Percentiles rank a stretch among this genome's conserved stretches.
These are phyloP conservation scores for Eudemis profundana DNA, from an alignment of 2,888 invertebrate species.

Conservation along the genomic window DNA sequence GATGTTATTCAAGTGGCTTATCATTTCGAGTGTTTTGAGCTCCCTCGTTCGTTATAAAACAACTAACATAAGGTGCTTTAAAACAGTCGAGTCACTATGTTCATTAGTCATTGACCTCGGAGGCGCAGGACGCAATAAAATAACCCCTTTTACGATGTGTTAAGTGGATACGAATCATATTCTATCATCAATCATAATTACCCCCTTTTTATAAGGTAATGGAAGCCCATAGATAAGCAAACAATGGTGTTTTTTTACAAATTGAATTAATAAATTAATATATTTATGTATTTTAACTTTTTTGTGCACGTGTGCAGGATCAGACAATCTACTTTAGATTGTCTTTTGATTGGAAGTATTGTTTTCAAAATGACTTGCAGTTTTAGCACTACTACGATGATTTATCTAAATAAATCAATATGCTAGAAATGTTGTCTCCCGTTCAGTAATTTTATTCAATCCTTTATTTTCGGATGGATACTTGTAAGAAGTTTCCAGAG, in stretches of 20 bases:
- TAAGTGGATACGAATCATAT: conserved; percentile 83
- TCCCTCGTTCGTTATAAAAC: conserved; percentile 62
- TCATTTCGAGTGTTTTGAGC: conserved; percentile 34
- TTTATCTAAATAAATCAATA: neutral
- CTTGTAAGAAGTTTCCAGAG: too few relatives aligned
- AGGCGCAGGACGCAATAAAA: conserved; percentile 78
- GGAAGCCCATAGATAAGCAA: conserved; percentile 47
- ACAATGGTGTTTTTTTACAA: conserved; percentile 46
- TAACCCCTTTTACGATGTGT: conserved; percentile 81
- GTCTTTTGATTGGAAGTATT: conserved; percentile 19
- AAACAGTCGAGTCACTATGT: conserved; percentile 72
- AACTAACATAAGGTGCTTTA: conserved; percentile 57
- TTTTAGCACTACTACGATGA: neutral
- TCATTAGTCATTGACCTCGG: conserved; percentile 81
- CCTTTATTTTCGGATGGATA: neutral
- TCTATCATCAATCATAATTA: conserved; percentile 82
- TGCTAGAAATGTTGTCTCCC: neutral
- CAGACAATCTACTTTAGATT: conserved; percentile 8
- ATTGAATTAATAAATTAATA: conserved; percentile 39
- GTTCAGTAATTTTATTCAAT: neutral
- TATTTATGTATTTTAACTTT: conserved; percentile 23
- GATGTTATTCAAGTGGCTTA: conserved; percentile 44
- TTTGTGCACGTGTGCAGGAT: conserved; percentile 9
- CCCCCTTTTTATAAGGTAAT: conserved; percentile 58
- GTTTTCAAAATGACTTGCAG: conserved; percentile 21